Evolutionary conservation across 2,888 invertebrate species (phyloP).

Genomic region (Acrobasis repandana): DNA sequence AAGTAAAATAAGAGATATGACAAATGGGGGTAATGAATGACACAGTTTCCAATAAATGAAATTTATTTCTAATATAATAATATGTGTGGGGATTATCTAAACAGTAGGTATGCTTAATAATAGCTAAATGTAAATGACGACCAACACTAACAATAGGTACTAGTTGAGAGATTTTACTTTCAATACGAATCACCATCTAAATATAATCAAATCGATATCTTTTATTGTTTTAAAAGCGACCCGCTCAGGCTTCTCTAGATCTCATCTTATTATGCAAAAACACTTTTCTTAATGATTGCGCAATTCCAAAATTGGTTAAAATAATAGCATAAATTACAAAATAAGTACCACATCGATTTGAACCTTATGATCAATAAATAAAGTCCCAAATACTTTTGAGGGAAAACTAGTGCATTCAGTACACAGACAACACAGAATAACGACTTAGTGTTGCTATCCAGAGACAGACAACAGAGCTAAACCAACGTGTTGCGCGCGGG

Average conservation of each 20-base stretch:
- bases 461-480: not conserved
- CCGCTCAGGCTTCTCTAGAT: not conserved
- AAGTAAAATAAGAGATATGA: constrained; percentile 26
- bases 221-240: constrained; percentile 4
- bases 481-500: not conserved
- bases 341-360: too few species aligned
- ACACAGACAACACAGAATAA: too few species aligned
- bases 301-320: too few species aligned
- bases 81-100: constrained; percentile 61
- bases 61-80: constrained; percentile 68
- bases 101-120: constrained; percentile 41
- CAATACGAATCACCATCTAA: constrained; percentile 9
- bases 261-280: too few species aligned
- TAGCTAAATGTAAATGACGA: constrained; percentile 31
- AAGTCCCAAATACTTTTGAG: too few species aligned
- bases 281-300: too few species aligned
- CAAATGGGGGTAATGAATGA: constrained; percentile 33
- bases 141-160: constrained; percentile 34
- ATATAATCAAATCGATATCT: constrained; percentile 10
- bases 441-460: too few species aligned
- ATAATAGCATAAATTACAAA: too few species aligned
- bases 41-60: constrained; percentile 60
- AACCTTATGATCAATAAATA: too few species aligned
- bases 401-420: too few species aligned
- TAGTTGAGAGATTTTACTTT: constrained; percentile 11